Percentiles rank a stretch among this genome's conserved stretches.
Conservation (phyloP, 2,797 vertebrate genomes). For the Intellagama lesueurii region DNA sequence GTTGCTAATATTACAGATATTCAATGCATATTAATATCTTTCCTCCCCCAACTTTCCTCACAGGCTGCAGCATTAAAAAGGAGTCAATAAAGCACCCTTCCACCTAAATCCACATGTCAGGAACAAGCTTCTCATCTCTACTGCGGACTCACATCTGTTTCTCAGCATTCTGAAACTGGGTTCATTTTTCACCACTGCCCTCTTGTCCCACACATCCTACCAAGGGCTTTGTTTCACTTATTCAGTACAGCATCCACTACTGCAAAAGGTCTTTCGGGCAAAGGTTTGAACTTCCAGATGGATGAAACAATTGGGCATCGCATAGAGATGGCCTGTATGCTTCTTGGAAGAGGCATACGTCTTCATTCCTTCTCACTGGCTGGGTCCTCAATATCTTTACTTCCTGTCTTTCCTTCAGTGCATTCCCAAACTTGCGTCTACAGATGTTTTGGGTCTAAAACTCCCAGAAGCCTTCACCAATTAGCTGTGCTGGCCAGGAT, state of each 20-base stretch:
- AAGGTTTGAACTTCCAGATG: conserved; percentile 56
- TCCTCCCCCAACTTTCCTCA: background rate
- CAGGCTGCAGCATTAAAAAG: background rate
- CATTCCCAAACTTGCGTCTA: too few relatives aligned
- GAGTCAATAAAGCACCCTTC: background rate
- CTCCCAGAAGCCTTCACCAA: too few relatives aligned
- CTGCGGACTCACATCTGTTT: conserved; percentile 77
- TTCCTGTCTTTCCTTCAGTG: too few relatives aligned
- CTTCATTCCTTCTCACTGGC: background rate
- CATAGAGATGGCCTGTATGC: conserved; percentile 36
- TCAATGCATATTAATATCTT: background rate
- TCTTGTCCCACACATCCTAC: conserved; percentile 72
- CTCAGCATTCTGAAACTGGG: conserved; percentile 68
- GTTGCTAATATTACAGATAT: background rate
- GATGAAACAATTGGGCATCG: conserved; percentile 2
- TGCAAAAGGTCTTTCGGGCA: conserved; percentile 63
- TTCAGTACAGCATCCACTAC: conserved; percentile 65
- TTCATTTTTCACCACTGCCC: conserved; percentile 77
- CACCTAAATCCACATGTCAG: conserved; percentile 38
- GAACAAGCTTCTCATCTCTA: conserved; percentile 39
- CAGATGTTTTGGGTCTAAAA: too few relatives aligned
- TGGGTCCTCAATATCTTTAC: background rate
- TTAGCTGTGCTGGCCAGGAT: too few relatives aligned
- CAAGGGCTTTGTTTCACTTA: conserved; percentile 68
- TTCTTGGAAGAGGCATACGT: conserved; percentile 49